Conservation (phyloP, 2,888 invertebrate genomes). For the Apoda limacodes region DNA sequence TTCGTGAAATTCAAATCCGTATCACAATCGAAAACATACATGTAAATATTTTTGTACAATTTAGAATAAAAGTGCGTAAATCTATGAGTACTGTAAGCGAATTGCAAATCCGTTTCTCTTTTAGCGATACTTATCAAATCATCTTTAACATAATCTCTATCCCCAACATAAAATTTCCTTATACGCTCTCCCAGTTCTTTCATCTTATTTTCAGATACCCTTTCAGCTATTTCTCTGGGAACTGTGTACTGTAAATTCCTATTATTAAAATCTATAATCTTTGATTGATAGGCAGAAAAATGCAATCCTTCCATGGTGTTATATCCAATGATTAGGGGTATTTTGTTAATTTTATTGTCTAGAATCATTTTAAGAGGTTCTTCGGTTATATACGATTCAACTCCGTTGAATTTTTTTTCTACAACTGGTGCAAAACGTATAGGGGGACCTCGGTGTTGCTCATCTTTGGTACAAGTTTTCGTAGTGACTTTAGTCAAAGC, state of each 20-base stretch:
- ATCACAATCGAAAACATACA: slow-evolving; percentile 38
- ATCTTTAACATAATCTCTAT: slow-evolving; percentile 25
- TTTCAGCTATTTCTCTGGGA: slow-evolving; percentile 31
- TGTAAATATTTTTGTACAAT: slow-evolving; percentile 25
- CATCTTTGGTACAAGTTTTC: slow-evolving; percentile 31
- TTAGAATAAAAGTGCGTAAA: slow-evolving; percentile 31
- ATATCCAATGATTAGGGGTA: slow-evolving; percentile 40
- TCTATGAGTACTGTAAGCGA: slow-evolving; percentile 32
- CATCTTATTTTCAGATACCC: slow-evolving; percentile 23
- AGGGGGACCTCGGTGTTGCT: slow-evolving; percentile 32
- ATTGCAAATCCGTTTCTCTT: slow-evolving; percentile 32
- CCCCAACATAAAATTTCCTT: slow-evolving; percentile 32
- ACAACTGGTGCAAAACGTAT: slow-evolving; percentile 39
- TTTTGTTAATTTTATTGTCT: slow-evolving; percentile 28
- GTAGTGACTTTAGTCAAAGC: slow-evolving; percentile 28
- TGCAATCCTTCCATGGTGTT: slow-evolving; percentile 39
- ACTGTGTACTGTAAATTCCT: slow-evolving; percentile 30
- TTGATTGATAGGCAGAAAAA: slow-evolving; percentile 23
- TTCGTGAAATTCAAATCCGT: slow-evolving; percentile 41
- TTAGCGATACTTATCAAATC: slow-evolving; percentile 25
- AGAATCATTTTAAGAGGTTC: slow-evolving; percentile 29
- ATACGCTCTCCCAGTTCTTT: slow-evolving; percentile 31
- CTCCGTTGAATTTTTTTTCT: slow-evolving; percentile 33
- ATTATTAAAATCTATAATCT: slow-evolving; percentile 28
- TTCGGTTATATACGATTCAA: slow-evolving; percentile 33